Evolutionary conservation across 2,888 invertebrate species (phyloP), one percentile per base, ranked within the genome.

Genomic region (Parelbella ahira): DNA sequence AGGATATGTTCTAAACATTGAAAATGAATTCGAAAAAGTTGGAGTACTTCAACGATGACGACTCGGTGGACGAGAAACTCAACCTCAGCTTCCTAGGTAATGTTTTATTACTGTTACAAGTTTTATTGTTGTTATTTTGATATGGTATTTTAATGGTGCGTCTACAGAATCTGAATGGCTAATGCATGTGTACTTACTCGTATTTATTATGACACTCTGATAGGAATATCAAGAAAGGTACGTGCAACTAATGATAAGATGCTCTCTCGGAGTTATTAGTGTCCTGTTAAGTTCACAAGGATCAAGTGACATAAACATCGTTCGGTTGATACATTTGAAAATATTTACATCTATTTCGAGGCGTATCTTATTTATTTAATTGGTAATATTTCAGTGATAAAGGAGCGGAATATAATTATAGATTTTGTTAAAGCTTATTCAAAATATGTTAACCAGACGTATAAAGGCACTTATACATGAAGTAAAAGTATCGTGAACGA

Each of bases 71-170:
- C 65, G 84, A 74, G 51, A 86, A 86, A 60, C 71, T 77, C 47
- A 86, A 80, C 62, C 82, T 87, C 70, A 87, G 87, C 71, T 87
- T 86, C 76, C 75, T 86, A 87, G 87, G 87, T 86, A 57, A 76
- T 29, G 30, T 44, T 39, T 47, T 37, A 33, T 30, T 30, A 9
- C 20, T 30, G 20, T 33, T 37, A 33, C 9, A 28, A 25, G 33
- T 46, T 37, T 42, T 37, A 20, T 33, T 32, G 32, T 32, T 19
- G 10, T 5, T 32, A 19, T 45, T 42, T 42, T 37, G 30, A 24
- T 23, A 19, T 42, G 27, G 25, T n/a, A 19, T 19, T 42, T 30
- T 3, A 9, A 32, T 12, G 18, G 34, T 19, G 25, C 36, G 21
- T 33, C 18, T 4, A 20, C 18, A 32, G 23, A 15, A 41, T 29